Evolutionary conservation across 1,140 invertebrate genomes (phyloP), one percentile per base, ranked within the genome.

Genomic region (Cyclargus thomasi): DNA sequence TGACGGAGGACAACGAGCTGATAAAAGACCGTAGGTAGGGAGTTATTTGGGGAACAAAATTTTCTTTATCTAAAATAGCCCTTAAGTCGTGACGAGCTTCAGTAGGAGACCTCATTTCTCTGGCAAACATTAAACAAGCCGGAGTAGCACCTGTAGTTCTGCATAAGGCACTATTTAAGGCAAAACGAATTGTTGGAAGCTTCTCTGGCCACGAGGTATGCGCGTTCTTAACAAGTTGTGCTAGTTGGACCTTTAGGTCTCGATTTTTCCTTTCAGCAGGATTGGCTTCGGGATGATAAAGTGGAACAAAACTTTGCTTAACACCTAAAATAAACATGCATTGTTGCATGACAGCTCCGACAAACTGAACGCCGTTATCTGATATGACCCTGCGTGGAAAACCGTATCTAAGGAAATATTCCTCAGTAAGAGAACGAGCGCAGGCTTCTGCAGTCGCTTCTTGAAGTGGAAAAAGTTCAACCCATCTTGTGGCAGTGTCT

Each of bases 211-310:
- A 91, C 1, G 67, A 57, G 1, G 22, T 36, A 57, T 91, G 86
- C 22, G 86, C 71, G 1, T 77, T 64, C 1, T 76, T 70, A 0
- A 91, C 76, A n/a, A 81, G 80, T 0, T 85, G 81, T 0, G 74
- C 63, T 0, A 91, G 70, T 72, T 82, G 82, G 0, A 74, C 70
- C 66, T 91, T 90, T 0, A 92, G 20, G 16, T 85, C 83, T 16
- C 81, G 63, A 69, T 91, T 92, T 14, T 83, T 81, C 7, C 89
- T 66, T 71, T 91, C 90, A 0, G 81, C 79, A 0, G 79, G 81
- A 64, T 63, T 63, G 4, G 62, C 62, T n/a, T 63, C 62, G n/a
- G 62, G 62, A 23, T 63, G 62, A 63, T 29, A 63, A 16, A 77
- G 21, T 0, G 82, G 78, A 1, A 72, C 80, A 11, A 79, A 71